Base-by-base conservation (phyloP, 1,140 invertebrate genomes). In the Cylas formicarius region DNA sequence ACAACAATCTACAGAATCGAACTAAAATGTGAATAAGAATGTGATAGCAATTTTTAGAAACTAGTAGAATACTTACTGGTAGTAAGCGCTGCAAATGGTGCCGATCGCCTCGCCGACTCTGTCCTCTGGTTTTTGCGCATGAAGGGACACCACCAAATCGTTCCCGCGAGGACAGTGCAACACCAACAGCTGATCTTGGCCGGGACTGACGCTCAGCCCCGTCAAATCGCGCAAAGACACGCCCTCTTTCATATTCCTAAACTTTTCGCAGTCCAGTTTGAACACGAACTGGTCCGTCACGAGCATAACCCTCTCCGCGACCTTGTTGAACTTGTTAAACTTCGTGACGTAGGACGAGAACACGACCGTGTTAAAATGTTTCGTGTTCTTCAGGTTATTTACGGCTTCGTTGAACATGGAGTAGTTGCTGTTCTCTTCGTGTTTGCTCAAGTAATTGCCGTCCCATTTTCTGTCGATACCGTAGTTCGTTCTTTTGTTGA, bases 21-120 rank as follows among this genome's bases (percentile, higher is more conserved):
- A n/a, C n/a, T n/a, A n/a, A n/a, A n/a, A 29, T 11, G 2, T 26
- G 40, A n/a, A 26, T 26, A 26, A 26, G 24, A 26, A 8, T 26
- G 8, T 8, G 8, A 26, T 26, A 26, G n/a, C 8, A 8, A 26
- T 8, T 26, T n/a, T 26, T 8, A 8, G 8, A 38, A 31, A 27
- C 22, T 28, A 10, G 9, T 18, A 20, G 16, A 7, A 13, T 49
- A 78, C 82, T 76, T 72, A 90, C 86, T 80, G 73, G 49, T 72
- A 68, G 60, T 82, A 88, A 58, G 79, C 72, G 44, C 80, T 79
- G 44, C 77, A 78, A 1, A 97, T 64, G 26, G 86, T 74, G 14
- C 91, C 93, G 18, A 97, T 75, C 10, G 95, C 70, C 70, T 97
- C 95, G 1, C 93, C 93, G 20, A 89, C 73, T 37, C 81, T 72